Conservation (phyloP, 2,888 invertebrate genomes). For the Dione vanillae region DNA sequence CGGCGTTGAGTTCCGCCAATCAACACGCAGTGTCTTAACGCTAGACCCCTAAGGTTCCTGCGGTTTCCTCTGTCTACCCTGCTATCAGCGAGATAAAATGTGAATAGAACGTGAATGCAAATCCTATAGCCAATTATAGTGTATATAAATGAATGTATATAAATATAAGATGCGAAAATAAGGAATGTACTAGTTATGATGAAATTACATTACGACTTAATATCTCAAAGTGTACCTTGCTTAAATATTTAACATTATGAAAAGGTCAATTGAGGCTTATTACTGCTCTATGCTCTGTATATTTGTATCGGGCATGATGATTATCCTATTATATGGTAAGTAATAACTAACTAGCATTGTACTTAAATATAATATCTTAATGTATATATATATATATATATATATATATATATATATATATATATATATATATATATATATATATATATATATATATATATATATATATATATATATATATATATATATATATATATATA, state of each 20-base stretch:
- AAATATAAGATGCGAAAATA: constrained; percentile 55
- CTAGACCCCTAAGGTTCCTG: too few species aligned
- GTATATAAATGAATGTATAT: constrained; percentile 61
- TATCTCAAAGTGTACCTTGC: constrained; percentile 46
- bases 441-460: neutral
- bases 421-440: neutral
- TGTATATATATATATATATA: neutral
- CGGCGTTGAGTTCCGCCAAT: too few species aligned
- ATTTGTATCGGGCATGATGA: constrained; percentile 25
- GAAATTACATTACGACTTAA: constrained; percentile 57
- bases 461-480: neutral
- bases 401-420: neutral
- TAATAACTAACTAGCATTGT: neutral
- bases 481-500: neutral
- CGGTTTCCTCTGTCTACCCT: too few species aligned
- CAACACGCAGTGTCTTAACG: too few species aligned
- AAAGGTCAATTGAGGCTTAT: constrained; percentile 38
- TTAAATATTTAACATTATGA: constrained; percentile 33
- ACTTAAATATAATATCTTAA: neutral
- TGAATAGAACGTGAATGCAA: constrained; percentile 58
- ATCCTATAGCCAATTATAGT: constrained; percentile 60
- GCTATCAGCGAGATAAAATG: too few species aligned
- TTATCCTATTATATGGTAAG: constrained; percentile 17
- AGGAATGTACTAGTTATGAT: constrained; percentile 52
- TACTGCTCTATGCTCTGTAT: constrained; percentile 28